Evolutionary conservation across 2,113 vertebrate genomes (phyloP), one percentile per base, ranked within the genome.

Genomic region (Spea multiplicata): DNA sequence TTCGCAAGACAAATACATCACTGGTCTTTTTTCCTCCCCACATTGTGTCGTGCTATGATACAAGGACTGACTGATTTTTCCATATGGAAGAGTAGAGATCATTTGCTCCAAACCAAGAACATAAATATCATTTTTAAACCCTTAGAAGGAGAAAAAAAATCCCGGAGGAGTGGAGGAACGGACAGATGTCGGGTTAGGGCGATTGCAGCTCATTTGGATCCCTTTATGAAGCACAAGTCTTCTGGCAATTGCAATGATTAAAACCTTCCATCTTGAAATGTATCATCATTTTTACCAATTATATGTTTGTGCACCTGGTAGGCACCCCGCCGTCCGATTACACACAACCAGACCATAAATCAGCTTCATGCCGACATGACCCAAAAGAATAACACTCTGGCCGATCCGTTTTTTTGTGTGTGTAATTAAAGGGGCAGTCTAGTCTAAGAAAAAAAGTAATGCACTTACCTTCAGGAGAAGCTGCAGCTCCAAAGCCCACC

Each of bases 1-100:
- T 65, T 46, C 68, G 72, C 76, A 71, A 72, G 76, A 78, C 76
- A 71, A 78, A 78, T 78, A 78, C 12, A 71, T 70, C 5, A 30
- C 75, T n/a, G 55, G 62, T 17, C 5, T 16, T 65, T 78, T 78
- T 71, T 53, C 76, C 76, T 67, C 14, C 49, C 10, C 53, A 78
- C 55, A 65, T 65, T 52, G 76, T 65, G 68, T 57, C 10, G 67
- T 64, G 76, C 65, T 71, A 71, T 65, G 76, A 78, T 78, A 72
- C 68, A 72, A 47, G 68, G 53, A 71, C 65, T 71, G 67, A 57
- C 68, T 65, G 68, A 9, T 71, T 71, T 78, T 71, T 78, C 68
- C 76, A 52, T 61, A 52, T 5, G 47, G 69, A 66, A 46, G 65
- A 72, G 47, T 78, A 59, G 55, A 17, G 45, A 71, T 71, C 68